phyloP scores from a whole-genome alignment of 2,113 vertebrate genomes.

The Gila orcuttii region DNA sequence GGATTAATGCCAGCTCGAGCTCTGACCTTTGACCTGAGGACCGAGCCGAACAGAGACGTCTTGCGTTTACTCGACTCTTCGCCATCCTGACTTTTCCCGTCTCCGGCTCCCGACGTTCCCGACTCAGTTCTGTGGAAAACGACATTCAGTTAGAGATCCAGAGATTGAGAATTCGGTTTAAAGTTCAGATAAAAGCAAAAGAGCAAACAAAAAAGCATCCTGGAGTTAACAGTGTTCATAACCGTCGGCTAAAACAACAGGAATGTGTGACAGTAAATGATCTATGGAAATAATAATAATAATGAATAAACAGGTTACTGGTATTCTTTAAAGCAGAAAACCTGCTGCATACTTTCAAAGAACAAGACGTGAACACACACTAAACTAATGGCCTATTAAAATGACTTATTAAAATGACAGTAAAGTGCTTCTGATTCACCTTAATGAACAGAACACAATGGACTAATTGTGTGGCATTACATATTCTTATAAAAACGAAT shows the following conservation, averaged over 20 bases:
- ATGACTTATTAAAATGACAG: slow-evolving; percentile 6
- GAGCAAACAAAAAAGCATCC: background rate
- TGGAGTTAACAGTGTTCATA: background rate
- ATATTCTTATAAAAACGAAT: background rate
- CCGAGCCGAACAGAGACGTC: slow-evolving; percentile 58
- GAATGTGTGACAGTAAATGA: background rate
- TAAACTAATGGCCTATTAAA: background rate
- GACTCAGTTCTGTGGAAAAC: slow-evolving; percentile 57
- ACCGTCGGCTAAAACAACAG: background rate
- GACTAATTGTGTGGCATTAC: background rate
- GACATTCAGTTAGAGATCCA: slow-evolving; percentile 1
- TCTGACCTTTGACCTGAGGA: slow-evolving; percentile 75
- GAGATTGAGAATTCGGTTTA: background rate
- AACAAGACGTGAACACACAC: background rate
- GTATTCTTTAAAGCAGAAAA: background rate
- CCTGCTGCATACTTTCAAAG: background rate
- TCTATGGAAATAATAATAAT: background rate
- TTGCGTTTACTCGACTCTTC: background rate
- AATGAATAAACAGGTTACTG: background rate
- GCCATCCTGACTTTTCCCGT: background rate
- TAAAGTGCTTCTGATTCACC: background rate
- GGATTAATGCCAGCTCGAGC: background rate
- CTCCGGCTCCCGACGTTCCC: background rate
- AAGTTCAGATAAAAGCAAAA: background rate
- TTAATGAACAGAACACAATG: background rate